A percentile compares a stretch with the other conserved stretches of the same genome.
Evolutionary conservation across 2,113 vertebrate genomes (phyloP).

Genomic region (Platycercus adscitus): DNA sequence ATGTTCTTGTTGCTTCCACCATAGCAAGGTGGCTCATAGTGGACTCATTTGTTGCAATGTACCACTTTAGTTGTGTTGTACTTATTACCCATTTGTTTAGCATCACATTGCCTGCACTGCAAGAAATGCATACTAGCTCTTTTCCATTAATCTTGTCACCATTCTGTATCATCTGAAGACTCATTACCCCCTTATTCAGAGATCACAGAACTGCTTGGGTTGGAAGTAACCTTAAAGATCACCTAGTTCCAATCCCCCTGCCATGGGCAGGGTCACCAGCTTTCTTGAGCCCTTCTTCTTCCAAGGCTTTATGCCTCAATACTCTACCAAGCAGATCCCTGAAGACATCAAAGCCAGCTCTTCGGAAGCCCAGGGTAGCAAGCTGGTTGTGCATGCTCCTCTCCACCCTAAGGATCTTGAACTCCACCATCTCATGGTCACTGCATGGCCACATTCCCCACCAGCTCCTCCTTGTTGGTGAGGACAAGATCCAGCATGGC

Average conservation of each 20-base stretch:
- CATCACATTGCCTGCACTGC: not conserved
- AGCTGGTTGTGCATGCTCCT: not conserved
- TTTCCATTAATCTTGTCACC: not conserved
- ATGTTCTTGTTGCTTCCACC: not conserved
- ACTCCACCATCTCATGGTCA: not conserved
- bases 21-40: fast-evolving
- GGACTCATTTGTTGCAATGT: not conserved
- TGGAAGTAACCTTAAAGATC: not conserved
- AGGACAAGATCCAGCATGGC: not conserved
- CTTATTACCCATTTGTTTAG: not conserved
- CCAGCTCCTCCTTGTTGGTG: not conserved
- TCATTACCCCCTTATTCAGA: not conserved
- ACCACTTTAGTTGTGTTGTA: not conserved
- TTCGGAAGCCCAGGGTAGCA: not conserved
- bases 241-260: not conserved
- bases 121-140: not conserved
- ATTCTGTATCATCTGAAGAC: not conserved
- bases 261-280: not conserved
- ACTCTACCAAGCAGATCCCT: not conserved
- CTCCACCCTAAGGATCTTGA: not conserved
- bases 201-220: not conserved
- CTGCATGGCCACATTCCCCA: not conserved
- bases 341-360: not conserved
- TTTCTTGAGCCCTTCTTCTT: not conserved
- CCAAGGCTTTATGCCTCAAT: too few relatives aligned